Base-by-base conservation (phyloP, 2,797 vertebrate species). In the Eulemur mongoz region DNA sequence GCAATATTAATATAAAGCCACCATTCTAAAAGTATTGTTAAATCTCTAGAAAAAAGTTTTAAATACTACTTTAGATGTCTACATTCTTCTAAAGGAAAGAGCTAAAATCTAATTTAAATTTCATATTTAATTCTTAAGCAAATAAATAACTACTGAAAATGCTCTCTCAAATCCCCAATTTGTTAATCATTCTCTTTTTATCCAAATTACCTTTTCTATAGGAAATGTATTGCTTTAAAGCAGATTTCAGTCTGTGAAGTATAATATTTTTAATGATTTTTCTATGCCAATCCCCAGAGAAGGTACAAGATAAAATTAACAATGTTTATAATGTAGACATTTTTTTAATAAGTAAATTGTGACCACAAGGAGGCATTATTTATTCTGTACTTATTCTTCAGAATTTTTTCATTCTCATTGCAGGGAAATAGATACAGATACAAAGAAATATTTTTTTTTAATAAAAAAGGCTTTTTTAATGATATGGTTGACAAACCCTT, bases 41-140 rank as follows among this genome's bases (percentile, higher is more conserved):
- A 79, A 90, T 95, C 30, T 78, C 61, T 91, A 85, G 96, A 90
- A 63, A 81, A 73, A 93, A 93, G 14, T 86, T 61, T 52, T 88
- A 72, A 59, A 84, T 35, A 78, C 57, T 32, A 7, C 43, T 43
- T 86, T 83, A 59, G 52, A 86, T 0, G 1, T 72, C 18, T 81
- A 25, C 12, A 54, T 75, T 63, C 30, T 95, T 86, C 67, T 65
- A 83, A 89, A 94, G 17, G 54, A 89, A 63, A 43, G 9, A 40
- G 12, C 43, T 75, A 72, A 92, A 87, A 61, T 1, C 0, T 43
- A 23, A 84, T 92, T 92, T 76, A 93, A 92, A 80, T 45, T 23
- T 88, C 52, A 69, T 76, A 38, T 23, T 86, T 22, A 92, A 57
- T 80, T 20, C 38, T 63, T 80, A 69, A 54, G 63, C 63, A 79